Conservation (phyloP, 1,140 invertebrate genomes). For the Luehdorfia chinensis region DNA sequence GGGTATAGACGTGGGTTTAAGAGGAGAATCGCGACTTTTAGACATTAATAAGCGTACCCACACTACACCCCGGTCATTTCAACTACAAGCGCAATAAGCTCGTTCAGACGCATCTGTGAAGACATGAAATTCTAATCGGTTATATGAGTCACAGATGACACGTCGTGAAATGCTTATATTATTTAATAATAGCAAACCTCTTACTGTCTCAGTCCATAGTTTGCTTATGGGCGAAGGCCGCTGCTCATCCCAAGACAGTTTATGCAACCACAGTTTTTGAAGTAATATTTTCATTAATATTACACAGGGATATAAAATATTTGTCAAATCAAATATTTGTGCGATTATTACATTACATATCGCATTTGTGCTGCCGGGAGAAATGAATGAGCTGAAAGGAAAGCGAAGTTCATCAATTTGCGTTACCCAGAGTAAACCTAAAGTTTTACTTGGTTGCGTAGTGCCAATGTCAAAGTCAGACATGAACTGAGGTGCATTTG, state of each 20-base stretch:
- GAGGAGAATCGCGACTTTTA: not conserved
- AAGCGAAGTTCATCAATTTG: constrained; percentile 14
- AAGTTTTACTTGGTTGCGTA: constrained; percentile 14
- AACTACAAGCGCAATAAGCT: constrained; percentile 39
- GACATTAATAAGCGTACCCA: constrained; percentile 9
- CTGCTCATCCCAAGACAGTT: not conserved
- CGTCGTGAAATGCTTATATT: constrained; percentile 21
- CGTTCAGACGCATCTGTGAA: constrained; percentile 49
- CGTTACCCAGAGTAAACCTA: constrained; percentile 21
- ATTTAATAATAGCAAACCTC: too few species aligned
- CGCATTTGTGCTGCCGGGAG: constrained; percentile 20
- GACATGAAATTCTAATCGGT: constrained; percentile 26
- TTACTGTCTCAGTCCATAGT: constrained; percentile 15
- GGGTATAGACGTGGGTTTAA: not conserved
- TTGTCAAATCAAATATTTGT: constrained; percentile 24
- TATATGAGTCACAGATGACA: constrained; percentile 9
- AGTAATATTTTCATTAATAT: not conserved
- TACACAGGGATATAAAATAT: constrained; percentile 9
- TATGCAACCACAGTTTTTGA: not conserved
- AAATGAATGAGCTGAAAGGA: constrained; percentile 1
- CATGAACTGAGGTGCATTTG: constrained; percentile 1
- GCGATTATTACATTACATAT: constrained; percentile 18
- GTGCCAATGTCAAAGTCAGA: constrained; percentile 2
- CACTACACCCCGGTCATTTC: constrained; percentile 17
- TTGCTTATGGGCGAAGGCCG: constrained; percentile 10